Evolutionary conservation across 2,797 vertebrate genomes (phyloP).

Genomic region (Cynopterus sphinx): DNA sequence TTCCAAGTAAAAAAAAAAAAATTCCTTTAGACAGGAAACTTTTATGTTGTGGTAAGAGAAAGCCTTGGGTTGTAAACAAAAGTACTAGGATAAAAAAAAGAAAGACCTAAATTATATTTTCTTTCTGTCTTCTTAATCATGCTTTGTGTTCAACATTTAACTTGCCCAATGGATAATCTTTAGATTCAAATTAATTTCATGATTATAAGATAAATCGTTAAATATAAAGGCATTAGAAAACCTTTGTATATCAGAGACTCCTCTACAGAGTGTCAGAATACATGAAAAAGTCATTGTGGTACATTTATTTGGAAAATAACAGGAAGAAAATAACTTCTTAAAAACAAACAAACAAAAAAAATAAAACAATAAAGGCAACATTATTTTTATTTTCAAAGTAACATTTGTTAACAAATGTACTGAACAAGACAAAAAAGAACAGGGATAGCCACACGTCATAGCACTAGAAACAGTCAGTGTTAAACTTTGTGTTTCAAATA

Average conservation of each 20-base stretch:
- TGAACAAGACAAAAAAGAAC: neutral
- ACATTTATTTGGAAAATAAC: neutral
- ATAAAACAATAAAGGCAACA: neutral
- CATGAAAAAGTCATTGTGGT: neutral
- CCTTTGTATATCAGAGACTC: neutral
- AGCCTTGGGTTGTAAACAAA: neutral
- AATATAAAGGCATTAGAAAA: neutral
- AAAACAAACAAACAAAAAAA: neutral
- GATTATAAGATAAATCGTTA: neutral
- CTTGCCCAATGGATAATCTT: neutral
- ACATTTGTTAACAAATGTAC: neutral
- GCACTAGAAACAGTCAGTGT: neutral
- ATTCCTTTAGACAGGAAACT: neutral
- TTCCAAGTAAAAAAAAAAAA: neutral
- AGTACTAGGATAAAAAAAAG: neutral
- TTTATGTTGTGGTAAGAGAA: neutral
- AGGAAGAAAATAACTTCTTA: neutral
- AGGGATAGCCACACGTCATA: neutral
- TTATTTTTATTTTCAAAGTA: neutral
- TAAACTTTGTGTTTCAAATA: neutral
- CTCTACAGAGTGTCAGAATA: neutral
- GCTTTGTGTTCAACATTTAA: neutral
- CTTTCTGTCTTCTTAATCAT: neutral
- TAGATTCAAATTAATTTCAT: neutral
- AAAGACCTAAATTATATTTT: neutral